Evolutionary conservation across 1,140 invertebrate genomes (phyloP).

Genomic region (Aplysia californica): DNA sequence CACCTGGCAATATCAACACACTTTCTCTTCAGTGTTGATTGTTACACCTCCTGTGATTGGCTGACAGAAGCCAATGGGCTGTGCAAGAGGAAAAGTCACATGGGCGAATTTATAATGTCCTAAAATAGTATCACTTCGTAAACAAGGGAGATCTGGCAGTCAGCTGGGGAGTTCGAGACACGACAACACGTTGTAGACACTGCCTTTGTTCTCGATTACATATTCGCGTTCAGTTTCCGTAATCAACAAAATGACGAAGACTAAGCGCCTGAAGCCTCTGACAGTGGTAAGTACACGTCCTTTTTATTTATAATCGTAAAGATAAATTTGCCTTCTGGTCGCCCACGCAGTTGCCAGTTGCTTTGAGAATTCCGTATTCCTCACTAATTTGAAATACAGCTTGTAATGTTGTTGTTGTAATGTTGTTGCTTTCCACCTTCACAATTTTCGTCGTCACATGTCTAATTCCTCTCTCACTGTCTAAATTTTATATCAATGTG

Average conservation of each 20-base stretch:
- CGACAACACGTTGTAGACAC: background rate
- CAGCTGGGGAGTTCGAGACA: background rate
- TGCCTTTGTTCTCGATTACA: too few species aligned
- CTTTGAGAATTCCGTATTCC: background rate
- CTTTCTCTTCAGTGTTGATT: too few species aligned
- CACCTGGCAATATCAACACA: too few species aligned
- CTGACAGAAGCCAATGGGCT: background rate
- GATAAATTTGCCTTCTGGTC: too few species aligned
- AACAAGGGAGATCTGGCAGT: constrained; percentile 31
- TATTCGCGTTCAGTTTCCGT: too few species aligned
- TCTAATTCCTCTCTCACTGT: too few species aligned
- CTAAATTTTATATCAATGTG: too few species aligned
- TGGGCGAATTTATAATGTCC: constrained; percentile 11
- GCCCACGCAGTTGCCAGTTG: too few species aligned
- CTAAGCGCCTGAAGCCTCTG: constrained; percentile 41
- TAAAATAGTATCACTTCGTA: constrained; percentile 52
- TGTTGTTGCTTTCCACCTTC: too few species aligned
- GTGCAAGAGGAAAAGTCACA: too few species aligned
- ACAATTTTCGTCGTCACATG: too few species aligned
- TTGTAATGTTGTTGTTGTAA: background rate
- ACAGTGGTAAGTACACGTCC: constrained; percentile 51
- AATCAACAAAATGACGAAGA: background rate
- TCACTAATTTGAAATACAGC: background rate
- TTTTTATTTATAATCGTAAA: too few species aligned
- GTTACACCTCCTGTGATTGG: constrained; percentile 26